A percentile compares a stretch with the other conserved stretches of the same genome.
Evolutionary conservation across 2,113 vertebrate genomes (phyloP).

Genomic region (Atherinomorus stipes): DNA sequence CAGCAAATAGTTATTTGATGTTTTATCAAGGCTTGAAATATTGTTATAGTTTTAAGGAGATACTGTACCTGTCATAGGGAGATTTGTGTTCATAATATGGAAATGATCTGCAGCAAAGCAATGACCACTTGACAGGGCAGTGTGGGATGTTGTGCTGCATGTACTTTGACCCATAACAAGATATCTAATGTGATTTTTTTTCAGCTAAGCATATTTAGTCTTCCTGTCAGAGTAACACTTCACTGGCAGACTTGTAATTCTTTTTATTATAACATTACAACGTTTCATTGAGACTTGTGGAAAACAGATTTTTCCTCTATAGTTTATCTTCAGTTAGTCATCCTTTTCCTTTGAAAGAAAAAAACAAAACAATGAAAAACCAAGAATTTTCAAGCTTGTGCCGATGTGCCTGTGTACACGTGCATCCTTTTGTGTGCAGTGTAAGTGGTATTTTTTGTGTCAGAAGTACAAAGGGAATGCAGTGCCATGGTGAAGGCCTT

Average conservation of each 20-base stretch:
- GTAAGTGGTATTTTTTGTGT: conserved; percentile 40
- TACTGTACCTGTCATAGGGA: background rate
- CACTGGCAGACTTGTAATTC: background rate
- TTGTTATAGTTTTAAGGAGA: background rate
- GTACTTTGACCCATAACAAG: conserved; percentile 15
- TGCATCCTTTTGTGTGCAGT: conserved; percentile 12
- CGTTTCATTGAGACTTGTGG: background rate
- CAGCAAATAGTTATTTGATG: too few species aligned
- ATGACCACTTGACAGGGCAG: conserved; percentile 10
- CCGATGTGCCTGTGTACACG: background rate
- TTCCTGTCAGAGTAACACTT: conserved; percentile 2
- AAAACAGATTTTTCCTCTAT: background rate
- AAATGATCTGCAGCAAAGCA: conserved; percentile 1
- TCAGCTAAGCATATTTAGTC: background rate
- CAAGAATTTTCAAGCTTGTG: conserved; percentile 8
- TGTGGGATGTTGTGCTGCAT: conserved; percentile 15
- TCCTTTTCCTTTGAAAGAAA: background rate
- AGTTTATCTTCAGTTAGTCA: background rate
- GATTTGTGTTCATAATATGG: conserved; percentile 13
- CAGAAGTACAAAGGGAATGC: conserved; percentile 34
- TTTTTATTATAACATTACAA: background rate
- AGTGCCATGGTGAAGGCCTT: conserved; percentile 63
- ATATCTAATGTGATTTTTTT: conserved; percentile 7
- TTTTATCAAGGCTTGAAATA: background rate
- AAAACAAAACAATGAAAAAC: conserved; percentile 12